Evolutionary conservation across 2,797 vertebrate genomes (phyloP).

Genomic region (Fistularia tabacaria): DNA sequence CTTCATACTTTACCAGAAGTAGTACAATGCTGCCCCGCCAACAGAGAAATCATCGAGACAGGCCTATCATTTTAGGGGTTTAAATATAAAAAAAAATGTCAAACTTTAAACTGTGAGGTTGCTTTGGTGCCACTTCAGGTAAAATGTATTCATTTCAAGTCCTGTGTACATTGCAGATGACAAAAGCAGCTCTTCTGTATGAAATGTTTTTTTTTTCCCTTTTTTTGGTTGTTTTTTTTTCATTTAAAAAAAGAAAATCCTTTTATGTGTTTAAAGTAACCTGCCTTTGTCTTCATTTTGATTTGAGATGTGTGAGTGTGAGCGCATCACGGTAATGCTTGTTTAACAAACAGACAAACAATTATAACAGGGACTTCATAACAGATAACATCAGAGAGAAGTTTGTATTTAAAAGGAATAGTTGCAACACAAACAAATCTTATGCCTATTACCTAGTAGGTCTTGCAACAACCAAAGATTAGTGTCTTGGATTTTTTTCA

Average conservation of each 20-base stretch:
- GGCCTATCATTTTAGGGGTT: constrained; percentile 4
- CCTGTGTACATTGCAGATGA: constrained; percentile 91
- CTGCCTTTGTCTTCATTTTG: constrained; percentile 23
- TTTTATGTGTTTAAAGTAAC: constrained; percentile 92
- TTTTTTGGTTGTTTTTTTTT: constrained; percentile 78
- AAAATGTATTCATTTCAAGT: constrained; percentile 79
- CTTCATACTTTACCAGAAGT: constrained; percentile 52
- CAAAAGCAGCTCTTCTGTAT: constrained; percentile 86
- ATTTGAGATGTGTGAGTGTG: neutral
- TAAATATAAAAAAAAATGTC: constrained; percentile 2
- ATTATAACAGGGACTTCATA: too few relatives aligned
- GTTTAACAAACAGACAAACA: too few relatives aligned
- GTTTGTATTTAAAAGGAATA: too few relatives aligned
- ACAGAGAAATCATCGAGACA: neutral
- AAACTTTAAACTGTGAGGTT: constrained; percentile 1
- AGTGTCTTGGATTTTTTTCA: too few relatives aligned
- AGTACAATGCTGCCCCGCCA: constrained; percentile 21
- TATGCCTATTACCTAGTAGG: too few relatives aligned
- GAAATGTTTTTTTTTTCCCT: constrained; percentile 68
- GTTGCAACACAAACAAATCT: too few relatives aligned
- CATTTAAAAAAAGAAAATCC: constrained; percentile 83
- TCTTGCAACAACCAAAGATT: too few relatives aligned
- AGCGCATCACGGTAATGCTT: too few relatives aligned
- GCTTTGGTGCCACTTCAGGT: constrained; percentile 45
- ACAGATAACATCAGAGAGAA: too few relatives aligned